Conservation (phyloP, 2,113 vertebrate genomes). For the Isurus oxyrinchus region DNA sequence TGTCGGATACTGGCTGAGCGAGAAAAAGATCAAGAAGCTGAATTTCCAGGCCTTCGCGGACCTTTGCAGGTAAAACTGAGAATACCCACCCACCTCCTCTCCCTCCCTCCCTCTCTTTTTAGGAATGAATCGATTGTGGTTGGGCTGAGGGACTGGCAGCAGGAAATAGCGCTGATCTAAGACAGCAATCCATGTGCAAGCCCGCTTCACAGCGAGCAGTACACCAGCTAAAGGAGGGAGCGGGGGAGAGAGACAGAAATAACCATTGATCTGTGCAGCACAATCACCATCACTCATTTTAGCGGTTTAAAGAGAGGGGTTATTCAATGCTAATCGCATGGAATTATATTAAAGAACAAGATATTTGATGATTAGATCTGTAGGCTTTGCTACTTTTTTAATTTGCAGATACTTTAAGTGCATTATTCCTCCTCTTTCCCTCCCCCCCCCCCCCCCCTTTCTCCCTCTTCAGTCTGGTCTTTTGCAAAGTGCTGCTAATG, state of each 20-base stretch:
- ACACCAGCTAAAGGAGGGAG: not conserved
- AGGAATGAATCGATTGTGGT: not conserved
- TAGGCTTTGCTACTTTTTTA: not conserved
- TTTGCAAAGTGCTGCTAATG: not conserved
- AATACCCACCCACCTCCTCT: not conserved
- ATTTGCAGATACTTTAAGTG: not conserved
- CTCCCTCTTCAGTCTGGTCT: not conserved
- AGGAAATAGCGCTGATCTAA: constrained; percentile 15
- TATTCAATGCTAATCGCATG: not conserved
- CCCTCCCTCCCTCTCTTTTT: not conserved
- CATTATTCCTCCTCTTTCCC: too few relatives aligned
- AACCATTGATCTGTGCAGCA: not conserved
- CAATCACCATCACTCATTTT: not conserved
- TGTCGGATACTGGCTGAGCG: constrained; percentile 95
- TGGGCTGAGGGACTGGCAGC: not conserved
- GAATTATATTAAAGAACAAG: not conserved
- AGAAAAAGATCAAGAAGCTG: constrained; percentile 96
- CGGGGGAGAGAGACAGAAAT: not conserved
- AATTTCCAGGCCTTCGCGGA: constrained; percentile 95
- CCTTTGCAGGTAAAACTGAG: constrained; percentile 74
- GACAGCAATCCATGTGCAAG: constrained; percentile 5
- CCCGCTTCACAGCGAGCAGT: not conserved
- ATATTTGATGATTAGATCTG: not conserved
- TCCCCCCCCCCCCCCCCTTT: not conserved
- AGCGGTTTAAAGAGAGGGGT: not conserved